Conservation (phyloP, 2,113 vertebrate genomes). For the Eudyptes chrysolophus region DNA sequence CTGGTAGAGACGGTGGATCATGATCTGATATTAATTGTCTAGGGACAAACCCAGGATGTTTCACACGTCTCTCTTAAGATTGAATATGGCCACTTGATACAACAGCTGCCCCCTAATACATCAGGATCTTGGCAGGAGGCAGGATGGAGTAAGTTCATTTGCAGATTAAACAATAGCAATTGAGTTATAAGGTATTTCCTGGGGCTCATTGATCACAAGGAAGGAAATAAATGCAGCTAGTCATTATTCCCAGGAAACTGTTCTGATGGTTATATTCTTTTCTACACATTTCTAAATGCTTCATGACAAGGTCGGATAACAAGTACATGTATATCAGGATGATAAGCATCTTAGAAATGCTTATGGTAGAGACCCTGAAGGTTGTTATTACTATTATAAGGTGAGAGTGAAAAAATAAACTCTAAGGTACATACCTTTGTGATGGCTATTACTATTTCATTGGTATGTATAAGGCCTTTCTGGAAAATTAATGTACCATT, state of each 20-base stretch:
- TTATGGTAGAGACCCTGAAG: background rate
- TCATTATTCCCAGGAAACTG: constrained; percentile 28
- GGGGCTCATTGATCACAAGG: background rate
- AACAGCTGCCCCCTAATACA: background rate
- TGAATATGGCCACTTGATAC: background rate
- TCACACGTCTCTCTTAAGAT: background rate
- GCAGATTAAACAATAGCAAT: constrained; percentile 14
- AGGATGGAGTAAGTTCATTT: background rate
- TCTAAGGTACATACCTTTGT: background rate
- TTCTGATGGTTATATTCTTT: constrained; percentile 27
- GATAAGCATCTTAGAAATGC: background rate
- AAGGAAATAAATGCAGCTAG: constrained; percentile 9
- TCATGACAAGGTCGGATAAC: background rate
- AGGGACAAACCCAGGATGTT: background rate
- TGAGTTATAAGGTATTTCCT: constrained; percentile 27
- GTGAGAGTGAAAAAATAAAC: background rate
- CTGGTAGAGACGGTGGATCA: background rate
- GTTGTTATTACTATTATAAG: background rate
- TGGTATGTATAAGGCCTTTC: background rate
- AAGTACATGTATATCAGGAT: background rate
- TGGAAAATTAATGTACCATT: constrained; percentile 32
- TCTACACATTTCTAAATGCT: background rate
- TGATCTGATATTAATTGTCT: background rate
- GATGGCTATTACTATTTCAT: background rate
- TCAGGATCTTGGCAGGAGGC: background rate